Base-by-base conservation (phyloP, 2,113 vertebrate species). In the Ctenodactylus gundi region DNA sequence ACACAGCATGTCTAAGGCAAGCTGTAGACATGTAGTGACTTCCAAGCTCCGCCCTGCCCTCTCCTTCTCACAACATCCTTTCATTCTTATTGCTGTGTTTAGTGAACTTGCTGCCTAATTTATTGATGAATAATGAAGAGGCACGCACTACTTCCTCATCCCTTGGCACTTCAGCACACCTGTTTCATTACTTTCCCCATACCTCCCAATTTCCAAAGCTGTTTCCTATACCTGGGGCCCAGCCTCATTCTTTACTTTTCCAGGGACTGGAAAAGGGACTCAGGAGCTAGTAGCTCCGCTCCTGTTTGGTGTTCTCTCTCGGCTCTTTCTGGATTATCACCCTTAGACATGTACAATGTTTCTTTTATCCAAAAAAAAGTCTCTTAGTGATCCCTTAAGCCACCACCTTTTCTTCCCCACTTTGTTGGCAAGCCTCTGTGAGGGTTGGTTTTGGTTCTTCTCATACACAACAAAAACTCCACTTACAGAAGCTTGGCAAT, bases 321-420 rank as follows among this genome's bases (percentile, higher is more conserved):
- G 84, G 39, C 81, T 90, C 65, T 78, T 85, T 76, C 82, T 84
- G 25, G 25, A 9, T 80, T 89, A 64, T 57, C 39, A 64, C 62
- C 39, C 84, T 58, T 44, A 88, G 67, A 67, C 57, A 85, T 23
- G 27, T 27, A 62, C 57, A 51, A 11, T n/a, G n/a, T 15, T 84
- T 72, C 78, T 94, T 73, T 60, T 60, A 60, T 89, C 90, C 57
- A 86, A 60, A 91, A 93, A n/a, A 88, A 85, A 7, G 1, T 51
- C 77, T 62, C 90, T 60, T 85, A 14, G 44, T 82, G 1, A 60
- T 27, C 39, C 23, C 49, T 44, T 44, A 68, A 70, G 73, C 34
- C 23, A 64, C 46, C 55, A 77, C 39, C 58, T 65, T 78, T 68
- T 90, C 64, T 65, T 81, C 70, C 65, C 55, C 41, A 34, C 64